Conservation (phyloP, 1,140 invertebrate species). For the Drosophila novamexicana region DNA sequence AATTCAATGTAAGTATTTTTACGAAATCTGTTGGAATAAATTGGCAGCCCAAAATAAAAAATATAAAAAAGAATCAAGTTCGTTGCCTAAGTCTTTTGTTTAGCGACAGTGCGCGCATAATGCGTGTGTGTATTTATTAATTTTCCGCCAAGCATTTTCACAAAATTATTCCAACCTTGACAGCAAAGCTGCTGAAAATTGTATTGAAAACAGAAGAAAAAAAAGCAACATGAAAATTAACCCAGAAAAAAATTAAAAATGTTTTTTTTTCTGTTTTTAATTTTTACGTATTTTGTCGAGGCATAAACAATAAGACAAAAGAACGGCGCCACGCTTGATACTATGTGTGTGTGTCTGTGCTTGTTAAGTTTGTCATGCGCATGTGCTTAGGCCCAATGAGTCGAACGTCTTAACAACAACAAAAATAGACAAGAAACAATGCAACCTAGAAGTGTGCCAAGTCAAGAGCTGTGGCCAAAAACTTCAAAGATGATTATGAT, state of each 20-base stretch:
- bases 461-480: conserved; percentile 7
- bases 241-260: conserved; percentile 50
- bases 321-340: conserved; percentile 43
- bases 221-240: conserved; percentile 55
- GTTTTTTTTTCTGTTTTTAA: conserved; percentile 12
- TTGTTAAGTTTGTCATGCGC: conserved; percentile 52
- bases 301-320: conserved; percentile 57
- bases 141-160: conserved; percentile 58
- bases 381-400: conserved; percentile 52
- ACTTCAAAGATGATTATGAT: conserved; percentile 36
- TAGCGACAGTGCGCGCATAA: conserved; percentile 31
- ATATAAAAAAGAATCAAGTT: conserved; percentile 39
- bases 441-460: conserved; percentile 54
- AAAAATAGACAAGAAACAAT: conserved; percentile 35
- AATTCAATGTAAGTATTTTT: conserved; percentile 24
- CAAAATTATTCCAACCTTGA: conserved; percentile 62
- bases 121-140: conserved; percentile 49
- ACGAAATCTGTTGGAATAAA: conserved; percentile 34
- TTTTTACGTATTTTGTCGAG: conserved; percentile 31
- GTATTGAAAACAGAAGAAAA: conserved; percentile 33
- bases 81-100: conserved; percentile 67
- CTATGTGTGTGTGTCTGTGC: conserved; percentile 33
- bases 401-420: conserved; percentile 28
- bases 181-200: conserved; percentile 52
- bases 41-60: conserved; percentile 8